These are phyloP conservation scores for Rhadina sibilatrix DNA, from an alignment of 2,113 vertebrate species.

Conservation along the genomic window DNA sequence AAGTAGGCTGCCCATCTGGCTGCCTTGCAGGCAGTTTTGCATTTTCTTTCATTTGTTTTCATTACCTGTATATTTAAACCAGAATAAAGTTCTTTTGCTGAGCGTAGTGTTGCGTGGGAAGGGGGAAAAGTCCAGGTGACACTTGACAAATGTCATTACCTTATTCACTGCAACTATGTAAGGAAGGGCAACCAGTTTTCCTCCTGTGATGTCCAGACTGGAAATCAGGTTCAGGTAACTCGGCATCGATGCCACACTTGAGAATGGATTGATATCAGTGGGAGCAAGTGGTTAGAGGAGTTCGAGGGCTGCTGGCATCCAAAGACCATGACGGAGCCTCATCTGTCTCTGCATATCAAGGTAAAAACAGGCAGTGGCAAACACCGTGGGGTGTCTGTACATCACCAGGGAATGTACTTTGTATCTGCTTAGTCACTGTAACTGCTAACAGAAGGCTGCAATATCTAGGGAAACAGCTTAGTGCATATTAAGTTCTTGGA, in stretches of 20 bases:
- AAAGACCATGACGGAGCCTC: accelerated
- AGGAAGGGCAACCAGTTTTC: background rate
- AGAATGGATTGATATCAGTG: background rate
- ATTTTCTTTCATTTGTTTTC: background rate
- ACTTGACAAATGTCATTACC: background rate
- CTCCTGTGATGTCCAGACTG: accelerated
- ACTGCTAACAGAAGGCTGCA: background rate
- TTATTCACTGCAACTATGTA: background rate
- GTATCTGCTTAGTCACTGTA: background rate
- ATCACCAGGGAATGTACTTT: background rate
- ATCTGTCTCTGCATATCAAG: background rate
- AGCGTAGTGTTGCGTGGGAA: accelerated
- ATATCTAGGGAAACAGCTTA: background rate
- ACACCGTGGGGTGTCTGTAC: background rate
- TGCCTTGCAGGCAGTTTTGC: background rate
- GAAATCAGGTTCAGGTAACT: background rate
- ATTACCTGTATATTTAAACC: background rate
- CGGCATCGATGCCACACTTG: background rate
- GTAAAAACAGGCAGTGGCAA: background rate
- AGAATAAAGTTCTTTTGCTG: background rate
- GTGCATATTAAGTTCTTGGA: background rate
- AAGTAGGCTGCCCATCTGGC: background rate
- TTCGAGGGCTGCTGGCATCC: background rate
- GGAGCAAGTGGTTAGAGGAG: background rate
- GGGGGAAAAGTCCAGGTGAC: background rate